Base-by-base conservation (phyloP, 2,888 invertebrate species). In the Ceramica pisi region DNA sequence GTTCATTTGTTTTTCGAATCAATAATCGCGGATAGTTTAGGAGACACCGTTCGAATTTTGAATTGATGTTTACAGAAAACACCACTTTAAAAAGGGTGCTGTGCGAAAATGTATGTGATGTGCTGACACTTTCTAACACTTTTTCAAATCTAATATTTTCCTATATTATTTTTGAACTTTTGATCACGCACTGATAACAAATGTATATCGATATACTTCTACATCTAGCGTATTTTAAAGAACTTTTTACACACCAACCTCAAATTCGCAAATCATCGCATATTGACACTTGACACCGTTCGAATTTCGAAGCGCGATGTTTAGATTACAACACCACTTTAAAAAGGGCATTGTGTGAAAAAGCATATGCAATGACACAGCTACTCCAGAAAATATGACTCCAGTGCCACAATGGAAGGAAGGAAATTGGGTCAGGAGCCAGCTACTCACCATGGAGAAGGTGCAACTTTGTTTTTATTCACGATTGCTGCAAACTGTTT, bases 321-420 rank as follows among this genome's bases (percentile, higher is more conserved):
- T 57, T 72, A 26, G 0, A 46, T 21, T 31, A 44, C 16, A 51
- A 73, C 46, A 77, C 21, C 56, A 76, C 44, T 77, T 57, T 21
- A 66, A 81, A 77, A 72, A 70, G 26, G 31, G 46, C 60, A 74
- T 83, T 78, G 78, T 83, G 68, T 60, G 46, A 77, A 67, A 76
- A 68, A 75, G 35, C 63, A 71, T 84, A 51, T 78, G 86, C 80
- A 81, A 83, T 85, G 85, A 81, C 86, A 80, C 65, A 75, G 75
- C 71, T 83, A 86, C 87, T 89, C 82, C 81, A 86, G 85, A 86
- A 83, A 87, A 86, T 88, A 85, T 88, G 88, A 88, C 87, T 88
- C 80, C 84, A 76, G 62, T 67, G 44, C 80, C 76, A 84, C 86
- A 84, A 89, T 86, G 86, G 86, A 68, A 73, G 69, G 65, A 10